These are phyloP conservation scores for Bombus sibiricus DNA, from an alignment of 1,140 invertebrate species.

Conservation along the genomic window DNA sequence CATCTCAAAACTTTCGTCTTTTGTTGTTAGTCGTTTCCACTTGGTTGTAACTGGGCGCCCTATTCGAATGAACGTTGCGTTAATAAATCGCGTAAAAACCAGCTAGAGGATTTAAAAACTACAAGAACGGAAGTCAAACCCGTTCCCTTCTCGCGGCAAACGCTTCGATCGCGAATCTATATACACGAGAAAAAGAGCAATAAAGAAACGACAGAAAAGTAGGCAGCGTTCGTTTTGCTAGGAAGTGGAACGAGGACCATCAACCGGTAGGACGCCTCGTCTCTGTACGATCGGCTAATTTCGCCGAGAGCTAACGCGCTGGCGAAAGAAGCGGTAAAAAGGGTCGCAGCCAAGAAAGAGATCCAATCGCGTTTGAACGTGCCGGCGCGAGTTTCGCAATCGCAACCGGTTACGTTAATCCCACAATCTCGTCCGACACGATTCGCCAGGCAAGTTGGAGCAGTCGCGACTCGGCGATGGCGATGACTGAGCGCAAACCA, in stretches of 20 bases:
- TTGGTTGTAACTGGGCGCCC: background rate
- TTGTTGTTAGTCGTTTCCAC: background rate
- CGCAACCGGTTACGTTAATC: conserved; percentile 49
- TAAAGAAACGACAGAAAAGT: background rate
- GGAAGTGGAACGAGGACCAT: too few species aligned
- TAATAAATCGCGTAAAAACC: background rate
- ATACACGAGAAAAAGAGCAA: background rate
- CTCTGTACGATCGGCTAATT: background rate
- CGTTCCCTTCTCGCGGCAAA: background rate
- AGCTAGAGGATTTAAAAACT: background rate
- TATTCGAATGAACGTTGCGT: background rate
- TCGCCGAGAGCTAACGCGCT: background rate
- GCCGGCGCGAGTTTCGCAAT: conserved; percentile 24
- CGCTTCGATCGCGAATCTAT: too few species aligned
- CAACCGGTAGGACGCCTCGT: background rate
- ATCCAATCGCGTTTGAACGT: background rate
- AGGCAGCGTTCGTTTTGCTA: background rate
- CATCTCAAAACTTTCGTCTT: background rate
- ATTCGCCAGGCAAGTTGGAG: conserved; percentile 6
- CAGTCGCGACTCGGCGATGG: too few species aligned
- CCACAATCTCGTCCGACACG: conserved; percentile 32
- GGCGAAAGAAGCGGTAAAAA: conserved; percentile 22
- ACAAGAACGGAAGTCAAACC: background rate
- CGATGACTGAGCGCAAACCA: conserved; percentile 22
- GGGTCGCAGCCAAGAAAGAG: background rate